A percentile compares a stretch with the other conserved stretches of the same genome.
Evolutionary conservation across 2,113 vertebrate genomes (phyloP).

Genomic region (Phoxinus phoxinus): DNA sequence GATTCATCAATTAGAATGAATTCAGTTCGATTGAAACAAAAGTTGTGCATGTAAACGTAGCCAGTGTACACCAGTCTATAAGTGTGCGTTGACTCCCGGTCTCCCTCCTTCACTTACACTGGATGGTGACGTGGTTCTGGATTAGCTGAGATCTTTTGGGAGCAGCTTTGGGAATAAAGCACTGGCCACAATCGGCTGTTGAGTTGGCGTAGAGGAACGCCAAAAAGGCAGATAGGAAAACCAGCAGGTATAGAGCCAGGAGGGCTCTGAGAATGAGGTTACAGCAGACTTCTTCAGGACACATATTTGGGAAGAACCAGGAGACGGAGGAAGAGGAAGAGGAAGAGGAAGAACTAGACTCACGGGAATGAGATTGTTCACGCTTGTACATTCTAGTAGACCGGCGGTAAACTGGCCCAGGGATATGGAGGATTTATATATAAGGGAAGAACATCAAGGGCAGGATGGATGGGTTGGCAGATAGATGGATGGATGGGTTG

Average conservation of each 20-base stretch:
- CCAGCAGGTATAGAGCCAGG: slow-evolving; percentile 74
- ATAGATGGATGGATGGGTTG: background rate
- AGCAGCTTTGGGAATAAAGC: slow-evolving; percentile 64
- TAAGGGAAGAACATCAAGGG: slow-evolving; percentile 22
- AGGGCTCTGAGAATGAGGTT: slow-evolving; percentile 74
- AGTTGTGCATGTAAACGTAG: too few relatives aligned
- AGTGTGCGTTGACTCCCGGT: background rate
- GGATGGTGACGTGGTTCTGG: slow-evolving; percentile 69
- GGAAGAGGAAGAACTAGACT: slow-evolving; percentile 67
- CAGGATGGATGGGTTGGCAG: background rate
- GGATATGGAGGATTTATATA: slow-evolving; percentile 30
- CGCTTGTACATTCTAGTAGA: slow-evolving; percentile 64
- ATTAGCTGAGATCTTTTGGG: slow-evolving; percentile 68
- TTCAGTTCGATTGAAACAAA: too few relatives aligned
- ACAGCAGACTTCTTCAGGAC: slow-evolving; percentile 77
- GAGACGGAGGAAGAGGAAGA: slow-evolving; percentile 67
- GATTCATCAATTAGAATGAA: too few relatives aligned
- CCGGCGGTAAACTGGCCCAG: slow-evolving; percentile 18
- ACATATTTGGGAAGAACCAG: slow-evolving; percentile 70
- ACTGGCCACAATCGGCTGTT: slow-evolving; percentile 70
- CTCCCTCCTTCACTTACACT: slow-evolving; percentile 78
- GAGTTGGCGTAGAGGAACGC: slow-evolving; percentile 78
- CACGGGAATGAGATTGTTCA: slow-evolving; percentile 62
- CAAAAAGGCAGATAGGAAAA: slow-evolving; percentile 77
- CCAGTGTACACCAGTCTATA: background rate